A percentile compares a stretch with the other conserved stretches of the same genome.
phyloP scores from a whole-genome alignment of 2,113 vertebrate species.

The Eubucco bourcierii region DNA sequence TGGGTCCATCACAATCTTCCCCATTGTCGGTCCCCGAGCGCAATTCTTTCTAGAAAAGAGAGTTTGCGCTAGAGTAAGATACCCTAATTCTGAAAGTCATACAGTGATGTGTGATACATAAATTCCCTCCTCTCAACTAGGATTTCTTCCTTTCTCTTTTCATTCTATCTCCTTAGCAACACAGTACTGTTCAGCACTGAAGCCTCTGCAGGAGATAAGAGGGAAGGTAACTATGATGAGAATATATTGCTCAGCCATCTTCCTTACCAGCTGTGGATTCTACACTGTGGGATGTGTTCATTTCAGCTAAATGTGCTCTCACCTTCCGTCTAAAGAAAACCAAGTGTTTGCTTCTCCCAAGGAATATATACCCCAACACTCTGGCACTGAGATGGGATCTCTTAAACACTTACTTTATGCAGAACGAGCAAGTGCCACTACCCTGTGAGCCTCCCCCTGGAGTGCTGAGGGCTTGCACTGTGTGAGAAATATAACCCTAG shows the following conservation, averaged over 20 bases:
- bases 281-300: not conserved
- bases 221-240: not conserved
- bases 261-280: slow-evolving; percentile 2
- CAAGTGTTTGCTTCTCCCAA: not conserved
- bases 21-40: not conserved
- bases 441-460: not conserved
- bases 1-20: not conserved
- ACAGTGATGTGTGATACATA: not conserved
- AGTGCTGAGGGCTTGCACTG: not conserved
- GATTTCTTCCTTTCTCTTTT: not conserved
- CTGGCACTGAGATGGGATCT: not conserved
- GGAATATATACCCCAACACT: not conserved
- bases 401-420: not conserved
- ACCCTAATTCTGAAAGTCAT: not conserved
- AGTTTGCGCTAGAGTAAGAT: not conserved
- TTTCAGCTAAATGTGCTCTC: not conserved
- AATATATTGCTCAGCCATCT: not conserved
- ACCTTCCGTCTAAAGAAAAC: not conserved
- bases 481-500: not conserved
- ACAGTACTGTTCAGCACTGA: not conserved
- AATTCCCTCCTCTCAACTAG: not conserved
- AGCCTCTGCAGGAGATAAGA: not conserved
- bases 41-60: not conserved
- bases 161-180: slow-evolving; percentile 43
- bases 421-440: not conserved